A percentile compares a stretch with the other conserved stretches of the same genome.
phyloP scores from a whole-genome alignment of 2,113 vertebrate genomes.

The Cryptomyrus ogoouensis region DNA sequence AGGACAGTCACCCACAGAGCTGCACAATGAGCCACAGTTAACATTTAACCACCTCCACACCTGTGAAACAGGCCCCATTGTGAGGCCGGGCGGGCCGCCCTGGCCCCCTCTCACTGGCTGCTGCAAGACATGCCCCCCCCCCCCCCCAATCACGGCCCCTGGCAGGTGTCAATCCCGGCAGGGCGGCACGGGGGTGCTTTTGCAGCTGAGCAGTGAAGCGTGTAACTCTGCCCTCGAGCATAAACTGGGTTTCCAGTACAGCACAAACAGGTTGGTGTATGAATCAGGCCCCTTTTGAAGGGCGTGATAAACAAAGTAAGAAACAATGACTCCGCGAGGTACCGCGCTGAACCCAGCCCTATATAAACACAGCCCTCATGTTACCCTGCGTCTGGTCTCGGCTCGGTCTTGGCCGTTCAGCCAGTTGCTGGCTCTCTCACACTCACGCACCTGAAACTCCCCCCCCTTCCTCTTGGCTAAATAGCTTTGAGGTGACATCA shows the following conservation, averaged over 20 bases:
- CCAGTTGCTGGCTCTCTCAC: not conserved
- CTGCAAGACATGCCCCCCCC: conserved; percentile 22
- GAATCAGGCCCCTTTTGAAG: conserved; percentile 13
- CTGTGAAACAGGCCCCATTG: conserved; percentile 26
- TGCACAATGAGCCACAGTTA: conserved; percentile 29
- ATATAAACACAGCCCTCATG: conserved; percentile 8
- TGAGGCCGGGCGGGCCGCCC: not conserved
- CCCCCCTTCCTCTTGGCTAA: not conserved
- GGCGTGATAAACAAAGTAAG: conserved; percentile 16
- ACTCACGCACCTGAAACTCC: not conserved
- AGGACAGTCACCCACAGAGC: conserved; percentile 24
- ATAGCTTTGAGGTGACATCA: not conserved
- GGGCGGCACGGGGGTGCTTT: conserved; percentile 19
- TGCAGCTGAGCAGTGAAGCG: conserved; percentile 19
- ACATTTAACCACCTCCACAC: conserved; percentile 31
- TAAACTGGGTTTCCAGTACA: conserved; percentile 21
- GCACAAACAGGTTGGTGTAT: conserved; percentile 28
- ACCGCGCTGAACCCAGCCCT: not conserved
- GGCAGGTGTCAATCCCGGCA: conserved; percentile 35
- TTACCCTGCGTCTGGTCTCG: conserved; percentile 4
- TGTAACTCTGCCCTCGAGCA: conserved; percentile 24
- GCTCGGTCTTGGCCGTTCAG: not conserved
- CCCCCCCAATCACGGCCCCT: conserved; percentile 13
- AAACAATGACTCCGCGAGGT: not conserved
- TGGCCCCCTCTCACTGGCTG: conserved; percentile 10